phyloP scores from a whole-genome alignment of 1,140 invertebrate species.

The Caenorhabditis elegans region WBcel235 BX284603.4:2007501-2008000 shows the following conservation, averaged over 20 bases:
- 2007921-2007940: slow-evolving; percentile 17
- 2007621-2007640: not conserved
- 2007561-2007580: slow-evolving; percentile 38
- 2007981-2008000: not conserved
- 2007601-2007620: slow-evolving; percentile 31
- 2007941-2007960: slow-evolving; percentile 37
- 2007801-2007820: too few relatives aligned
- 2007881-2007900: slow-evolving; percentile 39
- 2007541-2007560: slow-evolving; percentile 26
- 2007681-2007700: slow-evolving; percentile 31
- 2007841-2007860: slow-evolving; percentile 14
- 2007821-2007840: slow-evolving; percentile 21
- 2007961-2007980: not conserved
- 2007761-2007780: slow-evolving; percentile 6
- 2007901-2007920: slow-evolving; percentile 3
- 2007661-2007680: slow-evolving; percentile 29
- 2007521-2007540: slow-evolving; percentile 1
- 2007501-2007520: slow-evolving; percentile 36
- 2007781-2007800: too few relatives aligned
- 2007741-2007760: slow-evolving; percentile 7
- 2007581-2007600: slow-evolving; percentile 28
- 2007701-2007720: slow-evolving; percentile 39
- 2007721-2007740: slow-evolving; percentile 39
- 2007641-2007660: not conserved
- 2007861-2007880: slow-evolving; percentile 28